A percentile compares a stretch with the other conserved stretches of the same genome.
phyloP scores from a whole-genome alignment of 2,888 invertebrate species.

The Mesorhabditis sp. region DNA sequence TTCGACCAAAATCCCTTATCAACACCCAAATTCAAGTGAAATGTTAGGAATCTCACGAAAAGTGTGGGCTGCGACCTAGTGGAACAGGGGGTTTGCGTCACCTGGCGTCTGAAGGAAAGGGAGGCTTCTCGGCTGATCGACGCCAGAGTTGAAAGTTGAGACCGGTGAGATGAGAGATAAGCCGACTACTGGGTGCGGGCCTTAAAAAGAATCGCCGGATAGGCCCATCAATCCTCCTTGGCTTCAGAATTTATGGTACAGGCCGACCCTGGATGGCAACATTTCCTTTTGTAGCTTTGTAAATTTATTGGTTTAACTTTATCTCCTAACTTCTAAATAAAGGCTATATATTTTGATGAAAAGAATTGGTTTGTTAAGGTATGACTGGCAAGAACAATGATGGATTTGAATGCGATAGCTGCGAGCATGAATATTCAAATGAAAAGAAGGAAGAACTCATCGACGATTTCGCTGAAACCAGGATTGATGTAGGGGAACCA shows the following conservation, averaged over 20 bases:
- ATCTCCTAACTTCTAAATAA: neutral
- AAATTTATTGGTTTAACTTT: neutral
- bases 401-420: neutral
- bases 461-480: slow-evolving; percentile 4
- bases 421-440: too few relatives aligned
- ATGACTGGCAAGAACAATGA: slow-evolving; percentile 4
- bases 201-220: neutral
- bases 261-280: too few relatives aligned
- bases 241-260: too few relatives aligned
- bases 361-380: neutral
- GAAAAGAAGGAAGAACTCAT: neutral
- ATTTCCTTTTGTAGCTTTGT: neutral
- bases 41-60: too few relatives aligned
- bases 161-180: neutral
- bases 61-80: too few relatives aligned
- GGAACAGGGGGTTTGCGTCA: too few relatives aligned
- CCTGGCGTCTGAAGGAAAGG: too few relatives aligned
- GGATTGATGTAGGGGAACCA: slow-evolving; percentile 2
- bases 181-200: neutral
- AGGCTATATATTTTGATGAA: neutral
- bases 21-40: too few relatives aligned
- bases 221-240: too few relatives aligned
- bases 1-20: too few relatives aligned
- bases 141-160: slow-evolving; percentile 6
- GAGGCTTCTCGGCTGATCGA: neutral